A percentile compares a stretch with the other conserved stretches of the same genome.
phyloP scores from a whole-genome alignment of 2,888 invertebrate genomes.

The Nasonovia ribisnigri region DNA sequence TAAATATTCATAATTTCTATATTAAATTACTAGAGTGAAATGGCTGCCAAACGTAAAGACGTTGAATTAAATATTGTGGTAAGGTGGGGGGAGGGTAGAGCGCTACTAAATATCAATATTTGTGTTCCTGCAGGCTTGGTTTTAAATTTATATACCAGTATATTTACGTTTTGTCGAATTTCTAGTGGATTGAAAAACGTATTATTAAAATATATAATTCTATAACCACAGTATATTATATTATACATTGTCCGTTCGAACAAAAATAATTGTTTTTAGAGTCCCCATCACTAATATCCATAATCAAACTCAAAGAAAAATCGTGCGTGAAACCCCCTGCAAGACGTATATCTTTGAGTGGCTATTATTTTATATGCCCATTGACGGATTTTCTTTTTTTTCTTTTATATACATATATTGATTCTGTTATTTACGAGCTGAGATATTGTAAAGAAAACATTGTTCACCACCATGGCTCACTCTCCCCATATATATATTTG shows the following conservation, averaged over 20 bases:
- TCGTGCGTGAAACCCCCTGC: not conserved
- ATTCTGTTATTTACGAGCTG: constrained; percentile 33
- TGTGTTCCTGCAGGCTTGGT: not conserved
- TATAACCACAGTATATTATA: not conserved
- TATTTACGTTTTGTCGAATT: not conserved
- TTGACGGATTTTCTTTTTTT: not conserved
- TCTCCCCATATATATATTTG: not conserved
- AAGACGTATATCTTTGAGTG: not conserved
- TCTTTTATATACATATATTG: not conserved
- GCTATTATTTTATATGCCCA: constrained; percentile 16
- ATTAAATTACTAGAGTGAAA: not conserved
- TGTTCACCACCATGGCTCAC: not conserved
- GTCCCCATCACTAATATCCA: not conserved
- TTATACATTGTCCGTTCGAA: not conserved
- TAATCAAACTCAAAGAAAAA: not conserved
- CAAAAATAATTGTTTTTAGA: not conserved
- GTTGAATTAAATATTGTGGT: not conserved
- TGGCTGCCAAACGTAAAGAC: not conserved
- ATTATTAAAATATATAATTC: not conserved
- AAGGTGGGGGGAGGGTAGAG: not conserved
- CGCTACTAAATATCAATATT: not conserved
- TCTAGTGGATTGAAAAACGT: not conserved
- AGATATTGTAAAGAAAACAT: constrained; percentile 29
- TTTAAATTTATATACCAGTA: not conserved
- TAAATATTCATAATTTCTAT: not conserved